phyloP scores from a whole-genome alignment of 2,797 vertebrate genomes.

The Garrulus glandarius region DNA sequence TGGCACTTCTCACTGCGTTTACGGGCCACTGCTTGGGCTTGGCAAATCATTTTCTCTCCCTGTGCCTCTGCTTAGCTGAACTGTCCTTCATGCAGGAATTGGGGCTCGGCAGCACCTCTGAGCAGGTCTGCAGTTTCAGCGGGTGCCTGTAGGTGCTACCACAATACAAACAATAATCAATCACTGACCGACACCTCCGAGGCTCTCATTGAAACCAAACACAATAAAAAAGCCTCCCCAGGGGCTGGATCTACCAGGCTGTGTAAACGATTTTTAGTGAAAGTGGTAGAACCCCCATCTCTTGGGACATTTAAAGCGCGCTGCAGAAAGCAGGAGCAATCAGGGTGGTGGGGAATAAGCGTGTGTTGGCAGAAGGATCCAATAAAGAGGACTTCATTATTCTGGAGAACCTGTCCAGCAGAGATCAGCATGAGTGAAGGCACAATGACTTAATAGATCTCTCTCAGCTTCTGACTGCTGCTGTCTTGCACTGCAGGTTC shows the following conservation, averaged over 20 bases:
- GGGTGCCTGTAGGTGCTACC: conserved; percentile 65
- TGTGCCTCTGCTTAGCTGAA: neutral
- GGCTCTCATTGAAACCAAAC: conserved; percentile 48
- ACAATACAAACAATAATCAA: conserved; percentile 70
- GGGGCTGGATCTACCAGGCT: conserved; percentile 6
- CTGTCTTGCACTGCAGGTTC: neutral
- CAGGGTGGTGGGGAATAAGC: neutral
- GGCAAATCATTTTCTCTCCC: neutral
- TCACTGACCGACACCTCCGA: conserved; percentile 43
- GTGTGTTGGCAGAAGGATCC: neutral
- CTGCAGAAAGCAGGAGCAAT: neutral
- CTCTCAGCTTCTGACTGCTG: neutral
- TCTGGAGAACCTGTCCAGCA: neutral
- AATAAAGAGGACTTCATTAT: conserved; percentile 8
- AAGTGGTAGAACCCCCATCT: neutral
- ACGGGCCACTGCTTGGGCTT: fast-evolving
- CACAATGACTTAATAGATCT: neutral
- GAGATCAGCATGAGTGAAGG: neutral
- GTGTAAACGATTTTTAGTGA: conserved; percentile 38
- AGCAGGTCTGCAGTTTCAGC: conserved; percentile 56
- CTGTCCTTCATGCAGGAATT: neutral
- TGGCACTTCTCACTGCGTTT: neutral
- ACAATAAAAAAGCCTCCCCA: conserved; percentile 43
- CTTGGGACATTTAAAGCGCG: neutral
- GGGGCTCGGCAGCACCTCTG: neutral